Conservation (phyloP, 1,140 invertebrate species). For the Nasonia longicornis region DNA sequence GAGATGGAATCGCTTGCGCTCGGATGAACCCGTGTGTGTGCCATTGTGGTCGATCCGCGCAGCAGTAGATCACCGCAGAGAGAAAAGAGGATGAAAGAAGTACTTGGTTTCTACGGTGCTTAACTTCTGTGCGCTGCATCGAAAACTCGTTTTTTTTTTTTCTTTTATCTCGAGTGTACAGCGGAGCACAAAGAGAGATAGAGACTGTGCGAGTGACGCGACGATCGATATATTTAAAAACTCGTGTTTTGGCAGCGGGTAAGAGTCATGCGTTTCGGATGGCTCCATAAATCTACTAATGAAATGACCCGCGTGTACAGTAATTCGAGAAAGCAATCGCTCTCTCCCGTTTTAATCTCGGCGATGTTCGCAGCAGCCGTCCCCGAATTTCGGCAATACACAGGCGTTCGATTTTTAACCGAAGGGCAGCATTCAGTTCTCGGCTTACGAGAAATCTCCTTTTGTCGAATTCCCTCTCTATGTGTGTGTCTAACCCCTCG, state of each 20-base stretch:
- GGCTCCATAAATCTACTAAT: background rate
- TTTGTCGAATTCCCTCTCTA: constrained; percentile 17
- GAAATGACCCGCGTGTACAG: background rate
- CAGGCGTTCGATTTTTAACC: constrained; percentile 33
- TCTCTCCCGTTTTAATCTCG: background rate
- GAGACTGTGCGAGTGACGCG: background rate
- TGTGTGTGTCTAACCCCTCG: constrained; percentile 41
- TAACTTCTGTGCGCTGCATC: constrained; percentile 4
- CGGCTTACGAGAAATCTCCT: constrained; percentile 20
- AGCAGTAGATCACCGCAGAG: no score
- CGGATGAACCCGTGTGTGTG: background rate
- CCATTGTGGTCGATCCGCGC: background rate
- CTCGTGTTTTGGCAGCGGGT: background rate
- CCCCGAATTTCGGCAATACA: constrained; percentile 6
- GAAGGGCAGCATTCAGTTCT: constrained; percentile 2
- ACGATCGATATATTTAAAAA: background rate
- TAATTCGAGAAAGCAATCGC: background rate
- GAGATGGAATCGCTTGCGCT: background rate
- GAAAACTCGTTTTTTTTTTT: no score
- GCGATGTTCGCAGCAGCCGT: background rate
- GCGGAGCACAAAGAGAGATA: no score
- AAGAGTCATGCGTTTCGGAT: background rate
- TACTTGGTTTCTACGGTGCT: background rate
- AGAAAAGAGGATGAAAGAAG: no score
- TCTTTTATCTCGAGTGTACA: no score